These are phyloP conservation scores for Smutsia gigantea DNA, from an alignment of 2,797 vertebrate genomes.

Conservation along the genomic window DNA sequence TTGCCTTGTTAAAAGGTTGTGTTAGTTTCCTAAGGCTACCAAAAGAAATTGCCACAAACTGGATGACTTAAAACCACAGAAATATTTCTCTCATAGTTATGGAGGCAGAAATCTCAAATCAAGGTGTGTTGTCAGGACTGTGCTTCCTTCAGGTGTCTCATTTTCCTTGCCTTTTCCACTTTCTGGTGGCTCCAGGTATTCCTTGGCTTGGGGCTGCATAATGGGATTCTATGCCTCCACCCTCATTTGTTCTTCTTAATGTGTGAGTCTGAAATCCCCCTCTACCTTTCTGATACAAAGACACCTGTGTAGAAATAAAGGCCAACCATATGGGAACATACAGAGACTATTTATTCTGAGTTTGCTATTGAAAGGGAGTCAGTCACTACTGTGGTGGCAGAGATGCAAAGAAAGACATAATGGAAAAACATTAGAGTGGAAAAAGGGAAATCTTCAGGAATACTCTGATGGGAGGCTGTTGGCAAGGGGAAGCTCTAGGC, in stretches of 20 bases:
- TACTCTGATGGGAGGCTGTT: not conserved
- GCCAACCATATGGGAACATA: not conserved
- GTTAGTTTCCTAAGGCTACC: not conserved
- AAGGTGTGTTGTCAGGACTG: not conserved
- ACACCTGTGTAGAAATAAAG: not conserved
- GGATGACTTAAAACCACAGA: not conserved
- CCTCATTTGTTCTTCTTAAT: not conserved
- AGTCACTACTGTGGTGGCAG: not conserved
- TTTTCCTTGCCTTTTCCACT: not conserved
- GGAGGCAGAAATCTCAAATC: not conserved
- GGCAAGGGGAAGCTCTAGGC: not conserved
- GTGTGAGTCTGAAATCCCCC: not conserved
- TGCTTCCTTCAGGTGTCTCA: not conserved
- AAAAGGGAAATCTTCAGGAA: not conserved
- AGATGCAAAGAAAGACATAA: not conserved
- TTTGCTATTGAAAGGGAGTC: not conserved
- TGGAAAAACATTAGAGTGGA: not conserved
- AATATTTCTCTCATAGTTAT: not conserved
- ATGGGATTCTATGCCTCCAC: not conserved
- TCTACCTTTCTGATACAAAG: not conserved
- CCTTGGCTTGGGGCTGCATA: not conserved
- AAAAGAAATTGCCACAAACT: slow-evolving; percentile 11
- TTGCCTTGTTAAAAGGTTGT: slow-evolving; percentile 7
- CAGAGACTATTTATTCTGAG: not conserved
- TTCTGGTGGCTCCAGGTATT: too few species aligned